Evolutionary conservation across 2,797 vertebrate genomes (phyloP).

Genomic region (Pangasius larnaudii): DNA sequence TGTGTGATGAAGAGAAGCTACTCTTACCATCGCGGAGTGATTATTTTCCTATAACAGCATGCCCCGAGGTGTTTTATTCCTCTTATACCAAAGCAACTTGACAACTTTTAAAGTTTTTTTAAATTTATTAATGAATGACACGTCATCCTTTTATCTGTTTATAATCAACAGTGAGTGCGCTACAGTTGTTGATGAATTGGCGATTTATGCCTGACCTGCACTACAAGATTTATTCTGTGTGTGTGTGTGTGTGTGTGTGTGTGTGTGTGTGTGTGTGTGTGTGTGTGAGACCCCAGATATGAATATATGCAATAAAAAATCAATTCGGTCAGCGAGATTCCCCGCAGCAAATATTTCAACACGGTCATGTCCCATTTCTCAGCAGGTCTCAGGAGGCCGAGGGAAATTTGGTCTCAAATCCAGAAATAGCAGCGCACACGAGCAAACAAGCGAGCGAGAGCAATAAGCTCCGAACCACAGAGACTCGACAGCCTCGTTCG

Average conservation of each 20-base stretch:
- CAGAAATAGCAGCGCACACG: constrained; percentile 39
- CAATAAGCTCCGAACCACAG: neutral
- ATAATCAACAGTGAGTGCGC: no score
- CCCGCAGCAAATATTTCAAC: constrained; percentile 53
- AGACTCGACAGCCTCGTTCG: neutral
- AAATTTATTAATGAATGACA: neutral
- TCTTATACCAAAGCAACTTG: neutral
- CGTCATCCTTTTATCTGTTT: neutral
- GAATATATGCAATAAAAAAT: constrained; percentile 36
- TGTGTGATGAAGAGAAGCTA: neutral
- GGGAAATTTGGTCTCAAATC: constrained; percentile 42
- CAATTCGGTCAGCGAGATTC: constrained; percentile 17
- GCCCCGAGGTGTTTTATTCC: neutral
- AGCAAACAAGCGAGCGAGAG: constrained; percentile 38
- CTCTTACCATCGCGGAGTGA: neutral
- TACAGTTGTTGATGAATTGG: no score
- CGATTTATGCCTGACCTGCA: no score
- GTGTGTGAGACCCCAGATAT: neutral
- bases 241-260: neutral
- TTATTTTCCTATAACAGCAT: neutral
- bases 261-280: neutral
- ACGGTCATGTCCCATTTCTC: constrained; percentile 48
- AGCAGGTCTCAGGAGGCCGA: constrained; percentile 34
- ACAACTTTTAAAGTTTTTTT: neutral
- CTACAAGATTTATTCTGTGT: no score